Evolutionary conservation across 2,797 vertebrate genomes (phyloP).

Genomic region (Gephyroberyx darwinii): DNA sequence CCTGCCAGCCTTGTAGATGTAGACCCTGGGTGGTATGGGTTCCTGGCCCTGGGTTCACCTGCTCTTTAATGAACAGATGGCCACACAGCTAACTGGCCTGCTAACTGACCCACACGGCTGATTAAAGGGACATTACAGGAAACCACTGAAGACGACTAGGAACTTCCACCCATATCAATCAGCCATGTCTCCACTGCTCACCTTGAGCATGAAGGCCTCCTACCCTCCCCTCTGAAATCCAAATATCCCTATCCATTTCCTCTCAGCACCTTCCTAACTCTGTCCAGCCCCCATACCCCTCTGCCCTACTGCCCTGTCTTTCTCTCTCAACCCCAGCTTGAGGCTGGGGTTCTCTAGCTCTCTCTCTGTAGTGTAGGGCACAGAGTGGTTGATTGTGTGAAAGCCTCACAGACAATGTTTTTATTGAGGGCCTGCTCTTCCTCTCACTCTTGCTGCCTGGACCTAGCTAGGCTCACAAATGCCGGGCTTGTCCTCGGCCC

Average conservation of each 20-base stretch:
- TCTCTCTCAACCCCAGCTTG: slow-evolving; percentile 50
- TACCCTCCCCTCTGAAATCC: slow-evolving; percentile 39
- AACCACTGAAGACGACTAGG: neutral
- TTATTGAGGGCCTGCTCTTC: slow-evolving; percentile 87
- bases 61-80: slow-evolving; percentile 72
- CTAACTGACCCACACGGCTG: slow-evolving; percentile 37
- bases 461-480: slow-evolving; percentile 79
- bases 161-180: slow-evolving; percentile 22
- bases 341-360: slow-evolving; percentile 58
- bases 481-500: slow-evolving; percentile 81
- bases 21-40: slow-evolving; percentile 55
- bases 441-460: slow-evolving; percentile 79
- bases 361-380: slow-evolving; percentile 57
- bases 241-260: neutral
- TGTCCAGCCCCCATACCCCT: slow-evolving; percentile 17
- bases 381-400: slow-evolving; percentile 81
- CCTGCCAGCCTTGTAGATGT: slow-evolving; percentile 44
- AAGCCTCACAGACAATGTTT: slow-evolving; percentile 85
- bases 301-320: slow-evolving; percentile 65
- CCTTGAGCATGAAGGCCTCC: slow-evolving; percentile 11
- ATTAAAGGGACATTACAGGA: slow-evolving; percentile 38
- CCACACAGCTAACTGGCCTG: slow-evolving; percentile 40
- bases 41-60: slow-evolving; percentile 62
- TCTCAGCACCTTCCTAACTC: slow-evolving; percentile 26
- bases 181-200: neutral